Conservation (phyloP, 2,888 invertebrate species). For the Caenorhabditis panamensis region DNA sequence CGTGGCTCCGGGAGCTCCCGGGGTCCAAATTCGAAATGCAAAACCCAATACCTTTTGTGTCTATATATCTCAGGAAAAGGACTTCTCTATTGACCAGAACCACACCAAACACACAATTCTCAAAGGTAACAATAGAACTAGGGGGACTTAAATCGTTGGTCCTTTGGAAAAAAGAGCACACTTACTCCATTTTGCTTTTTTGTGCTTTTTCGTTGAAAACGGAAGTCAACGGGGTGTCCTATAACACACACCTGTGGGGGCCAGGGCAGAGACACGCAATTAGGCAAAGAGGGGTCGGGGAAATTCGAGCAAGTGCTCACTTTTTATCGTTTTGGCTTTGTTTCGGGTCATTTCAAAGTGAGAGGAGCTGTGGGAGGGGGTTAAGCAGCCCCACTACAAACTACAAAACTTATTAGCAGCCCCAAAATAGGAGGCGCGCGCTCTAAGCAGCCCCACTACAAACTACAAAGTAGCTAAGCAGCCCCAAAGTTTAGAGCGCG, state of each 20-base stretch:
- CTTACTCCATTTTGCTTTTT: not conserved
- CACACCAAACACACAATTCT: not conserved
- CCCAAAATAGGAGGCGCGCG: no score
- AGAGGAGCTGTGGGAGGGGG: no score
- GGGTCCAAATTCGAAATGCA: slow-evolving; percentile 48
- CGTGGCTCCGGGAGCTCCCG: no score
- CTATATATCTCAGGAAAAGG: not conserved
- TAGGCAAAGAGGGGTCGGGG: slow-evolving; percentile 25
- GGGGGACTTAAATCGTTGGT: not conserved
- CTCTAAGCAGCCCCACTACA: no score
- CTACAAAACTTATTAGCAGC: no score
- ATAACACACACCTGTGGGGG: slow-evolving; percentile 59
- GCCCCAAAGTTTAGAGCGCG: no score
- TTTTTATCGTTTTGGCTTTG: not conserved
- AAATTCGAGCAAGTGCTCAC: slow-evolving; percentile 12
- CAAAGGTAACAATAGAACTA: slow-evolving; percentile 11
- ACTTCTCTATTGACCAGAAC: not conserved
- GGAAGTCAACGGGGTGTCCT: slow-evolving; percentile 39
- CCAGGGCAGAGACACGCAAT: slow-evolving; percentile 41
- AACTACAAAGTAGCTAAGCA: no score
- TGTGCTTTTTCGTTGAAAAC: not conserved
- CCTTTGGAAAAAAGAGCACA: not conserved
- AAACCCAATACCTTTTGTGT: slow-evolving; percentile 50
- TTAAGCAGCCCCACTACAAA: no score
- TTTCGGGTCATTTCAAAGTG: no score